Conservation (phyloP, 2,888 invertebrate species). For the Mimas tiliae region DNA sequence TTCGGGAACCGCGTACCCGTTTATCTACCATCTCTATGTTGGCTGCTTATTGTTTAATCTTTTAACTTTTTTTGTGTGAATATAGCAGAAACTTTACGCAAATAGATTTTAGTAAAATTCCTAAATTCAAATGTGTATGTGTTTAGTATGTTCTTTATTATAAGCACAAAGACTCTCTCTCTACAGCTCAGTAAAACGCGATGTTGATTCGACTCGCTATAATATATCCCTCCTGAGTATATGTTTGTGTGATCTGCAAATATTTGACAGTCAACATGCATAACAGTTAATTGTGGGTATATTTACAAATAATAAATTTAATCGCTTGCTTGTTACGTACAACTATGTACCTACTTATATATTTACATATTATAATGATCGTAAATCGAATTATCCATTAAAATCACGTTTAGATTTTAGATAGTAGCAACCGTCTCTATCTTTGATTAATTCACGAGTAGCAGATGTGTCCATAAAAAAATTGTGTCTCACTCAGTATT, state of each 20-base stretch:
- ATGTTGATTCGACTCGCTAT: too few relatives aligned
- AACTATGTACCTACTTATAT: too few relatives aligned
- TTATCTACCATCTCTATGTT: conserved; percentile 35
- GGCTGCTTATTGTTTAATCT: conserved; percentile 43
- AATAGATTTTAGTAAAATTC: background rate
- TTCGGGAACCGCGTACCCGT: conserved; percentile 42
- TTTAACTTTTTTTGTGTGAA: conserved; percentile 2
- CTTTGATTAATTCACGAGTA: conserved; percentile 48
- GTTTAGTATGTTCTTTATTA: too few relatives aligned
- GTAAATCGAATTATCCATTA: conserved; percentile 13
- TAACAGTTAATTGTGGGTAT: too few relatives aligned
- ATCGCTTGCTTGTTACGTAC: background rate
- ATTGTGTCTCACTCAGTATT: conserved; percentile 47
- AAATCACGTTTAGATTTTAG: background rate
- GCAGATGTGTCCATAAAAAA: conserved; percentile 53
- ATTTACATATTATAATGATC: background rate
- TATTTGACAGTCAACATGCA: too few relatives aligned
- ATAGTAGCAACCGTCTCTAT: background rate
- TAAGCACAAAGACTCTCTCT: too few relatives aligned
- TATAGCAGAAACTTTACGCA: background rate
- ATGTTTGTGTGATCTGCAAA: too few relatives aligned
- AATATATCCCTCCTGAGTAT: background rate
- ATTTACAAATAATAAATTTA: background rate
- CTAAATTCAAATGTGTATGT: too few relatives aligned
- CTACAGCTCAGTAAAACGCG: too few relatives aligned